phyloP scores from a whole-genome alignment of 1,140 invertebrate genomes.

The Drosophila sp. region DNA sequence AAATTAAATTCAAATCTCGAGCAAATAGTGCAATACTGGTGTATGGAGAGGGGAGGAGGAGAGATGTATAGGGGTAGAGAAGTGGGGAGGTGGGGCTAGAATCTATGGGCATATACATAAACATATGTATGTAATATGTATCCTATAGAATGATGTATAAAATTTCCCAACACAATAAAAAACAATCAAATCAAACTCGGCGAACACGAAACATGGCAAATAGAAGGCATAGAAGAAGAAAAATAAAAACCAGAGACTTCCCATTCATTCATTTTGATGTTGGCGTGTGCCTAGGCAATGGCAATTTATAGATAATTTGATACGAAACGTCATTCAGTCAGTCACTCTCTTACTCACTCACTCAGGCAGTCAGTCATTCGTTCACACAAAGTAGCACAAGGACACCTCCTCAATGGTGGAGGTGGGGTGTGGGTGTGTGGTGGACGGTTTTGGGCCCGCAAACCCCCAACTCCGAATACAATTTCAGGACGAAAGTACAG shows the following conservation, averaged over 20 bases:
- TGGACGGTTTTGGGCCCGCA: no score
- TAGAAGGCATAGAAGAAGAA: not conserved
- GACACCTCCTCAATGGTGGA: slow-evolving; percentile 41
- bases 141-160: slow-evolving; percentile 64
- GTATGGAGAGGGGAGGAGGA: slow-evolving; percentile 20
- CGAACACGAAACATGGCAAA: slow-evolving; percentile 43
- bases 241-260: not conserved
- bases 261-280: slow-evolving; percentile 22
- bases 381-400: slow-evolving; percentile 65
- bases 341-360: slow-evolving; percentile 22
- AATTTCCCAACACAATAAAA: slow-evolving; percentile 67
- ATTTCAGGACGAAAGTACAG: not conserved
- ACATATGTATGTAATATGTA: slow-evolving; percentile 13
- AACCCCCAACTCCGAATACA: not conserved
- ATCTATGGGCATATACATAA: slow-evolving; percentile 12
- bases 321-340: slow-evolving; percentile 62
- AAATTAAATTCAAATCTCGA: slow-evolving; percentile 81
- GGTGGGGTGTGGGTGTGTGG: slow-evolving; percentile 32
- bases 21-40: slow-evolving; percentile 59
- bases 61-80: not conserved
- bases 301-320: slow-evolving; percentile 79
- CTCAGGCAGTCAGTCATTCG: slow-evolving; percentile 27
- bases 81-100: not conserved
- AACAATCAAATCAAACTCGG: slow-evolving; percentile 46
- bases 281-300: slow-evolving; percentile 66